Evolutionary conservation across 2,113 vertebrate genomes (phyloP).

Genomic region (Proterorhinus semilunaris): DNA sequence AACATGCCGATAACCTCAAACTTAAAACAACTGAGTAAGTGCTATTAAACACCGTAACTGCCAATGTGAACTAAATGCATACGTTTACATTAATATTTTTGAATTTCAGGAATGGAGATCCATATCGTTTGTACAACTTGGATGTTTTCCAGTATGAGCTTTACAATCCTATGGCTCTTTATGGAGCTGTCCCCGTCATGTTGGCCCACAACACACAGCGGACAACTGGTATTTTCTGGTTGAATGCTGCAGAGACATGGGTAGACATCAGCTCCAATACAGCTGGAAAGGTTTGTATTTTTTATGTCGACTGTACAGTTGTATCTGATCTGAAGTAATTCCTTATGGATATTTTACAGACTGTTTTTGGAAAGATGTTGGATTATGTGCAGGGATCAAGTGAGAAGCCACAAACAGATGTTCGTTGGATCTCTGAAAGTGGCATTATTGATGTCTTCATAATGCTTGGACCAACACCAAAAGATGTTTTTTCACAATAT

Average conservation of each 20-base stretch:
- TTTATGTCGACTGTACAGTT: background rate
- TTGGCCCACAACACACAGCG: constrained; percentile 82
- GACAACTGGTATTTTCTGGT: constrained; percentile 90
- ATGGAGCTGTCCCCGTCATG: constrained; percentile 87
- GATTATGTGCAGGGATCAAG: constrained; percentile 89
- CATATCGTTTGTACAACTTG: constrained; percentile 89
- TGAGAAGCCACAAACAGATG: constrained; percentile 88
- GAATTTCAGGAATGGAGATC: constrained; percentile 83
- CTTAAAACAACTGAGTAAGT: constrained; percentile 90
- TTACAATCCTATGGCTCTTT: constrained; percentile 89
- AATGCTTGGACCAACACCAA: constrained; percentile 83
- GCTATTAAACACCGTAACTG: background rate
- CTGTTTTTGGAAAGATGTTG: constrained; percentile 89
- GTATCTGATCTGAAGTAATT: background rate
- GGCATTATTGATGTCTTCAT: constrained; percentile 90
- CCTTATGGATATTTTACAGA: constrained; percentile 67
- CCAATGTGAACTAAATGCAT: background rate
- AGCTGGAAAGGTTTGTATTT: constrained; percentile 83
- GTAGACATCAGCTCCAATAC: constrained; percentile 92
- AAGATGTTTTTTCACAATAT: constrained; percentile 84
- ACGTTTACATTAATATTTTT: background rate
- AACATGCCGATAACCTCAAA: constrained; percentile 85
- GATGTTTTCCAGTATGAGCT: constrained; percentile 96
- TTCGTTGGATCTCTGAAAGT: constrained; percentile 94
- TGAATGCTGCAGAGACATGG: constrained; percentile 95